Evolutionary conservation across 2,797 vertebrate genomes (phyloP).

Genomic region (Scolopax bukidnonensis): DNA sequence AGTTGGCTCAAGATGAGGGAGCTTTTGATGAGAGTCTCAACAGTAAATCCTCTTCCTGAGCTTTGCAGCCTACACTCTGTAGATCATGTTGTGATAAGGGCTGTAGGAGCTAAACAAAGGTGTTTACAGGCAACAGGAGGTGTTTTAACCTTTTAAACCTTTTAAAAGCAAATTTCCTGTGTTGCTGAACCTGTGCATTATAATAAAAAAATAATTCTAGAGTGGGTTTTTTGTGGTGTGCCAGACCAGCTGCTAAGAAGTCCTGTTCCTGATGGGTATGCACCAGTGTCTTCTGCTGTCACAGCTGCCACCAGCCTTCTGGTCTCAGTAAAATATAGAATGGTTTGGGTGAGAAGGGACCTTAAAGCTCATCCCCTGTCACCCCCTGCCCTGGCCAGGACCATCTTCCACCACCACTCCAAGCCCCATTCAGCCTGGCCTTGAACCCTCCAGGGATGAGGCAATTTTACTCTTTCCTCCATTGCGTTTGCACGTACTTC

Average conservation of each 20-base stretch:
- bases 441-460: not conserved
- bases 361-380: rapidly evolving
- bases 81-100: rapidly evolving
- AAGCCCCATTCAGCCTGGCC: not conserved
- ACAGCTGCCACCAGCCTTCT: not conserved
- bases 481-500: not conserved
- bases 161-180: not conserved
- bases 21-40: not conserved
- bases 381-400: not conserved
- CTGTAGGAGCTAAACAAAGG: not conserved
- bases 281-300: not conserved
- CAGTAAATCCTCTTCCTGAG: not conserved
- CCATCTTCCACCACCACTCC: not conserved
- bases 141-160: not conserved
- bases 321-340: not conserved
- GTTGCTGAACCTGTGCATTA: not conserved
- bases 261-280: not conserved
- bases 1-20: not conserved
- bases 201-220: not conserved
- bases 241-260: not conserved
- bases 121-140: not conserved
- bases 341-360: not conserved
- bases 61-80: rapidly evolving
- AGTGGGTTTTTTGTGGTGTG: not conserved
- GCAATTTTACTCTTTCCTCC: not conserved